A percentile compares a stretch with the other conserved stretches of the same genome.
These are phyloP conservation scores for Xestia rhomboidea DNA, from an alignment of 2,888 invertebrate species.

Conservation along the genomic window DNA sequence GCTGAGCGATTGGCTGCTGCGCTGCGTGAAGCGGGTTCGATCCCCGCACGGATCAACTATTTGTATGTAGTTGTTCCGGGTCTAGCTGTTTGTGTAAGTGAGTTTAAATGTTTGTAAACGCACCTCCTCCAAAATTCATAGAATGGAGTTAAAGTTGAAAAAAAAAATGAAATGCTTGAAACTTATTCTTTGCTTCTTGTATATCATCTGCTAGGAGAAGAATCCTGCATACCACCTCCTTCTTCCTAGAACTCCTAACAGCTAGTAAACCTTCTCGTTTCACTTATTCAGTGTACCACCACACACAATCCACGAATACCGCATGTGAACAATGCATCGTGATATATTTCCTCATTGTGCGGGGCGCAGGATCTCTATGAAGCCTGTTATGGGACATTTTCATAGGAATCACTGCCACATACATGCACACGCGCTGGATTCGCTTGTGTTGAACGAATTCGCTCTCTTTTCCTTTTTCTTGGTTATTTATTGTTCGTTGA, in stretches of 20 bases:
- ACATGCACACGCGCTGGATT: constrained; percentile 48
- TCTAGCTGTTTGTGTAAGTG: not conserved
- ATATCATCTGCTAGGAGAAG: not conserved
- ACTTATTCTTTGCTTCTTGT: not conserved
- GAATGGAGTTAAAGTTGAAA: not conserved
- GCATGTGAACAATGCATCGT: constrained; percentile 43
- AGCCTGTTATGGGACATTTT: constrained; percentile 71
- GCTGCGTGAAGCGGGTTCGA: not conserved
- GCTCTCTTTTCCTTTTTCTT: constrained; percentile 56
- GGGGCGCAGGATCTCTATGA: constrained; percentile 71
- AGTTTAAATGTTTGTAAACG: not conserved
- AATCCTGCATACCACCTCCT: not conserved
- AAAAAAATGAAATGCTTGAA: not conserved
- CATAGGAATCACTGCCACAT: constrained; percentile 71
- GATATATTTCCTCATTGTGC: constrained; percentile 53
- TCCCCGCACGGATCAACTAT: not conserved
- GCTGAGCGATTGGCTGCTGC: not conserved
- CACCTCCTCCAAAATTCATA: not conserved
- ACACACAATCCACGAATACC: constrained; percentile 15
- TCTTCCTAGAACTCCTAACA: not conserved
- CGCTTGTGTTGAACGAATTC: constrained; percentile 34
- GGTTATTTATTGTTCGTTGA: constrained; percentile 62
- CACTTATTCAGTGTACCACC: not conserved
- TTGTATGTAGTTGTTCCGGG: not conserved
- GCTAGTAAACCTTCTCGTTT: constrained; percentile 25